A percentile compares a stretch with the other conserved stretches of the same genome.
phyloP scores from a whole-genome alignment of 1,140 invertebrate species.

The Araneus ventricosus region DNA sequence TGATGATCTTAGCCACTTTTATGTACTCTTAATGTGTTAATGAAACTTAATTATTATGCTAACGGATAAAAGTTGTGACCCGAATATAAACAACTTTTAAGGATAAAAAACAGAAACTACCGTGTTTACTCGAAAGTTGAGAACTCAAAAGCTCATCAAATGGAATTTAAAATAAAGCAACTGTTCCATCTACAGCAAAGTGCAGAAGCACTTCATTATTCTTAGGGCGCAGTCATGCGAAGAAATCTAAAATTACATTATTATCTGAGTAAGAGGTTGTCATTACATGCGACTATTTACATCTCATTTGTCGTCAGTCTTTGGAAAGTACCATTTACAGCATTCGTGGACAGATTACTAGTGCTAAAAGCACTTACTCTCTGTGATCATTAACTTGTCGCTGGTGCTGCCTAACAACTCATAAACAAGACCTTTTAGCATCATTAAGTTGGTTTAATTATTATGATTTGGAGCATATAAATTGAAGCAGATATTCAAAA shows the following conservation, averaged over 20 bases:
- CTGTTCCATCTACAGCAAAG: not conserved
- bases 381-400: conserved; percentile 35
- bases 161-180: not conserved
- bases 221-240: not conserved
- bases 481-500: not conserved
- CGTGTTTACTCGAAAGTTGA: too few relatives aligned
- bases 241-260: conserved; percentile 16
- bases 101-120: too few relatives aligned
- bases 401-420: conserved; percentile 21
- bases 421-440: conserved; percentile 40
- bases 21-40: too few relatives aligned
- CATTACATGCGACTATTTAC: conserved; percentile 19
- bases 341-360: conserved; percentile 1
- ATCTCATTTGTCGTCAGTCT: not conserved
- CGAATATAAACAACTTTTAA: too few relatives aligned
- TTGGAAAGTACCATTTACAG: not conserved
- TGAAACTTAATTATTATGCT: too few relatives aligned
- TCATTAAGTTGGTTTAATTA: conserved; percentile 20
- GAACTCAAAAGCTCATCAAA: not conserved
- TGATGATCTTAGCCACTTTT: too few relatives aligned
- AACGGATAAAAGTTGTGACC: too few relatives aligned
- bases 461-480: not conserved
- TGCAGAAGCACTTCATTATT: not conserved
- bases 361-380: not conserved
- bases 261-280: conserved; percentile 18